Conservation (phyloP, 2,797 vertebrate genomes). For the Sebastes paucispinis region DNA sequence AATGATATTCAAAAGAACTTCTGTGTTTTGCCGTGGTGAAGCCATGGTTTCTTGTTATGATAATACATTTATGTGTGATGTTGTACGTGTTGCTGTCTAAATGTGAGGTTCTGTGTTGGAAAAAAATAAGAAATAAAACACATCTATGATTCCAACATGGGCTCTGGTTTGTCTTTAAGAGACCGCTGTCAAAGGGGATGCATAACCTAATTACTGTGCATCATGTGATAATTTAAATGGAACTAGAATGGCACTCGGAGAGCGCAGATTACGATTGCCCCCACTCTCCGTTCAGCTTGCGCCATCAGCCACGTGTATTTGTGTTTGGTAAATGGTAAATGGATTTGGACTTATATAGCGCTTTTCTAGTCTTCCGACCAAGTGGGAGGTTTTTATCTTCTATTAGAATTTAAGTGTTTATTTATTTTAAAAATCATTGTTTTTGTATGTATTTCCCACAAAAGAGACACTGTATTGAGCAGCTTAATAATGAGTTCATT, state of each 20-base stretch:
- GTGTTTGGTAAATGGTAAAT: too few relatives aligned
- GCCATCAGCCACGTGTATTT: too few relatives aligned
- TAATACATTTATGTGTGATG: conserved; percentile 33
- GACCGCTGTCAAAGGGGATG: too few relatives aligned
- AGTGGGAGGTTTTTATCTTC: not conserved
- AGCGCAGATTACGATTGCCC: too few relatives aligned
- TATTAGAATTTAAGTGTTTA: too few relatives aligned
- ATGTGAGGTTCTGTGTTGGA: conserved; percentile 54
- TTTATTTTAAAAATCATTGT: not conserved
- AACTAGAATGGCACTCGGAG: too few relatives aligned
- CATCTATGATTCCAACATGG: not conserved
- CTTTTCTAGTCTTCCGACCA: not conserved
- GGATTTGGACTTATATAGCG: too few relatives aligned
- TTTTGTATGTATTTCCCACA: not conserved
- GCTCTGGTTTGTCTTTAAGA: too few relatives aligned
- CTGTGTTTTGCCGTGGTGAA: conserved; percentile 10
- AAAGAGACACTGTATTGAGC: not conserved
- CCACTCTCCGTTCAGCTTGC: too few relatives aligned
- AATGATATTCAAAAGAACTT: conserved; percentile 3
- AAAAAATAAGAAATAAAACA: conserved; percentile 44
- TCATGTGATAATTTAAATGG: too few relatives aligned
- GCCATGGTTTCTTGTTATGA: conserved; percentile 21
- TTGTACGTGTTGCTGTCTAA: conserved; percentile 50
- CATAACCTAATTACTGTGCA: too few relatives aligned
- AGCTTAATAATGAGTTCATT: not conserved